phyloP scores from a whole-genome alignment of 2,797 vertebrate genomes.

The Labroides dimidiatus region DNA sequence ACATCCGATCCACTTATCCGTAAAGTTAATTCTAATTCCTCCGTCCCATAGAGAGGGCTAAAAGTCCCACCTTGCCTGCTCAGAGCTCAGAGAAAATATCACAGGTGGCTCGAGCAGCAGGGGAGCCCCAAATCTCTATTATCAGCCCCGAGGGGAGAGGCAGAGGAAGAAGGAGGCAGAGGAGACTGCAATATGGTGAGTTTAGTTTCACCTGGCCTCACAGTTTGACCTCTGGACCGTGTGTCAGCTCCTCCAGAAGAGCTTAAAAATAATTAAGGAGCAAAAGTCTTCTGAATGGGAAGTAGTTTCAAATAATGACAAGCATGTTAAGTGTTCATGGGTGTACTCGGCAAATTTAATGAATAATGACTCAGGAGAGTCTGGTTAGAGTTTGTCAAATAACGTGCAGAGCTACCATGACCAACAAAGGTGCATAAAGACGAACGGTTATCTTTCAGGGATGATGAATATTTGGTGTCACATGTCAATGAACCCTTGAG shows the following conservation, averaged over 20 bases:
- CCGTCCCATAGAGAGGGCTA: conserved; percentile 62
- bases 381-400: conserved; percentile 12
- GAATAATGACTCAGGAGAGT: conserved; percentile 9
- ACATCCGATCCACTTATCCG: conserved; percentile 63
- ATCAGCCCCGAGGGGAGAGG: conserved; percentile 77
- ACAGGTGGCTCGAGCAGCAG: conserved; percentile 84
- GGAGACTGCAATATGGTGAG: conserved; percentile 85
- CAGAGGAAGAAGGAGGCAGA: conserved; percentile 74
- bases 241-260: conserved; percentile 82
- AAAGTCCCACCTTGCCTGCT: conserved; percentile 72
- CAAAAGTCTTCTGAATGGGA: conserved; percentile 65
- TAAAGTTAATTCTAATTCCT: conserved; percentile 74
- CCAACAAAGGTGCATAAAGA: neutral
- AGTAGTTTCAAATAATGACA: conserved; percentile 45
- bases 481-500: neutral
- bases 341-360: neutral
- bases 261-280: conserved; percentile 87
- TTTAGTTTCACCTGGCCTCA: conserved; percentile 88
- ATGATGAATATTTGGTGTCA: neutral
- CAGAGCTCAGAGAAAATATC: conserved; percentile 79
- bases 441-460: neutral
- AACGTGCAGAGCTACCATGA: neutral
- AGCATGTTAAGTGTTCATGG: conserved; percentile 37
- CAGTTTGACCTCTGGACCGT: conserved; percentile 86
- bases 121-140: conserved; percentile 82